Evolutionary conservation across 1,140 invertebrate species (phyloP).

Genomic region (Brachionus koreanus): DNA sequence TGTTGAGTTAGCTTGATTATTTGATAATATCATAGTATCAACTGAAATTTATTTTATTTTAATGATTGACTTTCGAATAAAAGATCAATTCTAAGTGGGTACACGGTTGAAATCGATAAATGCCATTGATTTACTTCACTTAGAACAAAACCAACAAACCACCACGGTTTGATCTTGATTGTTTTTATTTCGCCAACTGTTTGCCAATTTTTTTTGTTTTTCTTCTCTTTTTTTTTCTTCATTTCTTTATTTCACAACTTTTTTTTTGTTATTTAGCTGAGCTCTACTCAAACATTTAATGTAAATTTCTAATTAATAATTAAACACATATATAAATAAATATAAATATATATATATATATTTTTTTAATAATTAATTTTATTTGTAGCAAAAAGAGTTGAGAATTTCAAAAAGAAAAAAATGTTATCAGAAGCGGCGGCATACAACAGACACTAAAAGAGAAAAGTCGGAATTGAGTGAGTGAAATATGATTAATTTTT

Average conservation of each 20-base stretch:
- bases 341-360: not conserved
- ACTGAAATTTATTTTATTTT: not conserved
- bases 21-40: not conserved
- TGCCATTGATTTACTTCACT: not conserved
- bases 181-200: not conserved
- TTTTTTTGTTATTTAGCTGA: not conserved
- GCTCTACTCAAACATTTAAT: not conserved
- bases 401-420: not conserved
- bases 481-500: slow-evolving; percentile 37
- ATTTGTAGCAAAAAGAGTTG: slow-evolving; percentile 8
- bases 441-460: not conserved
- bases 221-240: not conserved
- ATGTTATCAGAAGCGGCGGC: not conserved
- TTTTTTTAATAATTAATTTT: not conserved
- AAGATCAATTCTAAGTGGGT: slow-evolving; percentile 17
- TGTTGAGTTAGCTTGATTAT: not conserved
- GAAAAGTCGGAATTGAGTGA: not conserved
- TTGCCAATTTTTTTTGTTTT: not conserved
- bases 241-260: not conserved
- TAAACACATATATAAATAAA: not conserved
- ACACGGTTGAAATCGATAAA: not conserved
- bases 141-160: not conserved
- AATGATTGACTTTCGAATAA: not conserved
- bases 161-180: not conserved
- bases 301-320: slow-evolving; percentile 7